A percentile compares a stretch with the other conserved stretches of the same genome.
phyloP scores from a whole-genome alignment of 1,140 invertebrate genomes.

The Eriosoma lanigerum region DNA sequence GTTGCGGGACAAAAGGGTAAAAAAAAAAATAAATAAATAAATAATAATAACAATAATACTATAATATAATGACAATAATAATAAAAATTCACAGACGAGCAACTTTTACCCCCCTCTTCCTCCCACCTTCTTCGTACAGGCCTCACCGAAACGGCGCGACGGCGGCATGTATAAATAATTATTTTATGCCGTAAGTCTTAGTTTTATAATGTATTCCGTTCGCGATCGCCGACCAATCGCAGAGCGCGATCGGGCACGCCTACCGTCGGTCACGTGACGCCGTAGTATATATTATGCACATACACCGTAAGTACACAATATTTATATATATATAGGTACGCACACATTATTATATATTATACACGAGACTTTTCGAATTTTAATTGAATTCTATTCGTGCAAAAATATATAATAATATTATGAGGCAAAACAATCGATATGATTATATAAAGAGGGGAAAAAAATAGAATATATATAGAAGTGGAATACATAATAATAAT shows the following conservation, averaged over 20 bases:
- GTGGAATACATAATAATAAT: neutral
- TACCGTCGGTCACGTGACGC: slow-evolving; percentile 24
- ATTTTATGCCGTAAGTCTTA: slow-evolving; percentile 38
- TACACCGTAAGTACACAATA: neutral
- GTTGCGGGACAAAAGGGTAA: too few species aligned
- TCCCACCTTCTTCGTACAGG: neutral
- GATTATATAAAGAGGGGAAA: neutral
- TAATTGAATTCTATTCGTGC: slow-evolving; percentile 16
- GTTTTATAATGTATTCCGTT: slow-evolving; percentile 31
- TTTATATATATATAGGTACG: neutral
- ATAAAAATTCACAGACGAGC: slow-evolving; percentile 39
- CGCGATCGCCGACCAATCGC: slow-evolving; percentile 23
- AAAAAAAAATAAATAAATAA: too few species aligned
- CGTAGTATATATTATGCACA: neutral
- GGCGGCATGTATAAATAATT: slow-evolving; percentile 41
- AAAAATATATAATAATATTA: slow-evolving; percentile 11
- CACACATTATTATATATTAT: too few species aligned
- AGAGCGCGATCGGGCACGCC: neutral
- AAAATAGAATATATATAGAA: neutral
- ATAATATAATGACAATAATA: neutral
- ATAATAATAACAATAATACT: too few species aligned
- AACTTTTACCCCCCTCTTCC: slow-evolving; percentile 10
- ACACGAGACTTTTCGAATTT: neutral
- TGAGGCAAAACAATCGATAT: neutral
- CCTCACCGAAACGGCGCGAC: neutral